Base-by-base conservation (phyloP, 2,797 vertebrate species). In the Salarias fasciatus region DNA sequence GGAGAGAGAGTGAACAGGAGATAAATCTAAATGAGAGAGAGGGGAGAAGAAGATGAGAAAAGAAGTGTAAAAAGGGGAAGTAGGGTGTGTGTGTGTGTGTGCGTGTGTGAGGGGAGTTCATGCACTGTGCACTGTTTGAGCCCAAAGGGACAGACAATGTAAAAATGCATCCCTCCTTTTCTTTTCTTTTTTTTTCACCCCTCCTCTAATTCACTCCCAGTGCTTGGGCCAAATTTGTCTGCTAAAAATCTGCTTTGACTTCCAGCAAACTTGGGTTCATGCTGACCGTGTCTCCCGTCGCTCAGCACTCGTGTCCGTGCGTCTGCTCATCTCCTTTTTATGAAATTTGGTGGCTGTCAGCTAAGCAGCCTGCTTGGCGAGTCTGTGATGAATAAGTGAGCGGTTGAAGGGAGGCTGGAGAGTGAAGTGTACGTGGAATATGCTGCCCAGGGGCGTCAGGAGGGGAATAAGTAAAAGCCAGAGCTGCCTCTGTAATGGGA, bases 121-220 rank as follows among this genome's bases (percentile, higher is more conserved):
- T 68, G 74, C 55, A 74, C 75, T 58, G 41, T 66, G 80, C n/a
- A n/a, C n/a, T 66, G 74, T 82, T 66, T 45, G 71, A 83, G 83
- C 83, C 84, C 72, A 83, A 76, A 88, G 86, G 83, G 74, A 88
- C 77, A 63, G 71, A 30, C 46, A 88, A 88, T 87, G 80, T 58
- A 48, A 86, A 91, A 86, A 83, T 69, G 59, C 69, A 65, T 84
- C 78, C 79, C 73, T 80, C 24, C 42, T 55, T 33, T 48, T 3
- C 10, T 37, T 35, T 28, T 37, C 36, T 38, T 71, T 50, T 18
- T 24, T 24, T 24, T 18, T 24, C 24, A 18, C 18, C 18, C 3
- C 18, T 24, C 18, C 18, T 24, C 18, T 74, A 64, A 71, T 66
- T 80, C 73, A 62, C 67, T 62, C 9, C 0, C 60, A 61, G 42